Evolutionary conservation across 2,113 vertebrate genomes (phyloP).

Genomic region (Amia ocellicauda): DNA sequence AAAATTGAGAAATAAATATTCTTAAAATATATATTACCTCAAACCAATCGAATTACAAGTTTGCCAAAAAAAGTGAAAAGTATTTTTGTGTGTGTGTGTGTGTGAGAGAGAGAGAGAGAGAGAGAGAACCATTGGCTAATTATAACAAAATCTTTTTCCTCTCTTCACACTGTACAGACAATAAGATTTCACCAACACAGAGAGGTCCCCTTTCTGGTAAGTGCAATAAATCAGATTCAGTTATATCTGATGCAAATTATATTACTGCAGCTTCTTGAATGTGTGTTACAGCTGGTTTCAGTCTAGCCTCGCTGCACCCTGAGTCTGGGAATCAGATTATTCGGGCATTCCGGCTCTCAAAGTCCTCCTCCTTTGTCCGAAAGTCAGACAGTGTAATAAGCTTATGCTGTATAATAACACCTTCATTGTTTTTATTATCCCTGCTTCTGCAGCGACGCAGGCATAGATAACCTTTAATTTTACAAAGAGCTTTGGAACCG

Average conservation of each 20-base stretch:
- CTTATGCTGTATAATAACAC: slow-evolving; percentile 59
- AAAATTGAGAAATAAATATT: no score
- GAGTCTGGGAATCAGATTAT: slow-evolving; percentile 47
- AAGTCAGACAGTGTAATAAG: slow-evolving; percentile 53
- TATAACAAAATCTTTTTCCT: slow-evolving; percentile 20
- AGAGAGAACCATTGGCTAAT: no score
- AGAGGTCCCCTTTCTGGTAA: slow-evolving; percentile 10
- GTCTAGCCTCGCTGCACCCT: slow-evolving; percentile 20
- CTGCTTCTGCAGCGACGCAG: slow-evolving; percentile 46
- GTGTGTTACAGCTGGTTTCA: slow-evolving; percentile 31
- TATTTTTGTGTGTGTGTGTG: no score
- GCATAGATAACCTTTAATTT: slow-evolving; percentile 25
- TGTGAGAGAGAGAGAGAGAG: no score
- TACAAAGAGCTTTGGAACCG: slow-evolving; percentile 30
- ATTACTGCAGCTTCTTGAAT: not conserved
- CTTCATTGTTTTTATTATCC: slow-evolving; percentile 44
- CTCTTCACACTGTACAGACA: slow-evolving; percentile 36
- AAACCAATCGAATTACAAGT: no score
- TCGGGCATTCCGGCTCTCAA: slow-evolving; percentile 45
- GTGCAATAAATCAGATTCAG: slow-evolving; percentile 3
- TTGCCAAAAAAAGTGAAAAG: no score
- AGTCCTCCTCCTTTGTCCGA: slow-evolving; percentile 52
- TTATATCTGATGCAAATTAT: not conserved
- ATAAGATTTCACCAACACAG: not conserved
- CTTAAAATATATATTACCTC: no score